These are phyloP conservation scores for Drosophila burlai DNA, from an alignment of 1,140 invertebrate genomes.

Conservation along the genomic window DNA sequence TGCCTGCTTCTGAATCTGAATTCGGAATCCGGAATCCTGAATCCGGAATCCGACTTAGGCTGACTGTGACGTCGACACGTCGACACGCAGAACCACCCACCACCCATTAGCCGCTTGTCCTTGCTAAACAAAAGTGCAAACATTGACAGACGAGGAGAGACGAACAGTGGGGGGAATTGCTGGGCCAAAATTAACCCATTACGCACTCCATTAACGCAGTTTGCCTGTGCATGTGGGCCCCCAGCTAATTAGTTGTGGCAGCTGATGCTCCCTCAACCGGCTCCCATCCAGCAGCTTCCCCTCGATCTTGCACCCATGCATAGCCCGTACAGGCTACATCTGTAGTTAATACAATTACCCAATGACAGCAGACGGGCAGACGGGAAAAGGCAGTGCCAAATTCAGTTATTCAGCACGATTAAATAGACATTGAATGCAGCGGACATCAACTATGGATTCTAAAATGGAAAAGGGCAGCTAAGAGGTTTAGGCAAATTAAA, in stretches of 20 bases:
- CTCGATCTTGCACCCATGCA: conserved; percentile 2
- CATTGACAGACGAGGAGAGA: conserved; percentile 33
- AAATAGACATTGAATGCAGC: conserved; percentile 48
- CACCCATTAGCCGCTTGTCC: conserved; percentile 10
- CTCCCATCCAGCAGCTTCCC: background rate
- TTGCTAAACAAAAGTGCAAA: conserved; percentile 60
- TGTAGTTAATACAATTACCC: conserved; percentile 55
- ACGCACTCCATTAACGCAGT: conserved; percentile 77
- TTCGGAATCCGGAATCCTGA: conserved; percentile 26
- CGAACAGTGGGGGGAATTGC: conserved; percentile 12
- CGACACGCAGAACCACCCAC: conserved; percentile 11
- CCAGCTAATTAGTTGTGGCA: conserved; percentile 76
- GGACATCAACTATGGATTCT: background rate
- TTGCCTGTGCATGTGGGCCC: conserved; percentile 69
- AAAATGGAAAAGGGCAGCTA: too few species aligned
- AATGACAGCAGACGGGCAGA: conserved; percentile 27
- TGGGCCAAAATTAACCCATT: conserved; percentile 76
- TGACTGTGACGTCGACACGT: conserved; percentile 53
- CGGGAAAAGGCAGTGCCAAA: conserved; percentile 43
- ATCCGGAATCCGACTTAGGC: conserved; percentile 10
- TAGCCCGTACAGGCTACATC: background rate
- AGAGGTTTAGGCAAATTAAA: background rate
- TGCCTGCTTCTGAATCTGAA: conserved; percentile 26
- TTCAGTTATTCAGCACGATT: conserved; percentile 70
- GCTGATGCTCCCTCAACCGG: conserved; percentile 45